phyloP scores from a whole-genome alignment of 2,888 invertebrate species.

The Maniola hyperantus region DNA sequence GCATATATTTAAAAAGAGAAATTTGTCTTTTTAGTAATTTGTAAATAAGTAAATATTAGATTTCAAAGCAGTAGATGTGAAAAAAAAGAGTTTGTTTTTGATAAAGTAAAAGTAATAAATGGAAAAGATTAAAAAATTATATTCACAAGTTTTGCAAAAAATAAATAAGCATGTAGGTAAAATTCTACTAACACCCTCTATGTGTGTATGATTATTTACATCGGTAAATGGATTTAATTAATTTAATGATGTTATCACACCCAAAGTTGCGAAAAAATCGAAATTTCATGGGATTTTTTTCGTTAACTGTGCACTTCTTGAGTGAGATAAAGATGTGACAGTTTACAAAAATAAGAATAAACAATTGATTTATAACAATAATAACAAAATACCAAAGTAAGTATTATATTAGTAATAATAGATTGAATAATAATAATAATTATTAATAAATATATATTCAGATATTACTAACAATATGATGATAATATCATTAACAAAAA shows the following conservation, averaged over 20 bases:
- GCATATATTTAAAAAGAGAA: too few relatives aligned
- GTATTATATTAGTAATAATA: neutral
- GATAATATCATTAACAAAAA: neutral
- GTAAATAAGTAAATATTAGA: too few relatives aligned
- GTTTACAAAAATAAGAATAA: slow-evolving; percentile 36
- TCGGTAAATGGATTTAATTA: too few relatives aligned
- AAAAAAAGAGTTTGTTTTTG: too few relatives aligned
- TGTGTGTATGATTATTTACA: too few relatives aligned
- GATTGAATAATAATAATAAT: neutral
- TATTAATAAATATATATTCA: neutral
- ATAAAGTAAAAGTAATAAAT: too few relatives aligned
- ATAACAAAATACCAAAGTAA: neutral
- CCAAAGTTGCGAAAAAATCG: slow-evolving; percentile 13
- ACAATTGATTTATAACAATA: slow-evolving; percentile 5
- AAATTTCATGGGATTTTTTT: slow-evolving; percentile 29
- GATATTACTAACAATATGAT: neutral
- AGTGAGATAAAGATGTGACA: slow-evolving; percentile 67
- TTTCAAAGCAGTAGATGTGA: too few relatives aligned
- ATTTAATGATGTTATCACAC: slow-evolving; percentile 5
- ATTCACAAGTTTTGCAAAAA: too few relatives aligned
- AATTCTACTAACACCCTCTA: too few relatives aligned
- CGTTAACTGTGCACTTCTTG: slow-evolving; percentile 58
- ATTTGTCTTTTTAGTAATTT: too few relatives aligned
- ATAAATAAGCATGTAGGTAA: too few relatives aligned
- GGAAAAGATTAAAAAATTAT: too few relatives aligned